Evolutionary conservation across 2,113 vertebrate genomes (phyloP), one percentile per base, ranked within the genome.

Genomic region (Silurus meridionalis): DNA sequence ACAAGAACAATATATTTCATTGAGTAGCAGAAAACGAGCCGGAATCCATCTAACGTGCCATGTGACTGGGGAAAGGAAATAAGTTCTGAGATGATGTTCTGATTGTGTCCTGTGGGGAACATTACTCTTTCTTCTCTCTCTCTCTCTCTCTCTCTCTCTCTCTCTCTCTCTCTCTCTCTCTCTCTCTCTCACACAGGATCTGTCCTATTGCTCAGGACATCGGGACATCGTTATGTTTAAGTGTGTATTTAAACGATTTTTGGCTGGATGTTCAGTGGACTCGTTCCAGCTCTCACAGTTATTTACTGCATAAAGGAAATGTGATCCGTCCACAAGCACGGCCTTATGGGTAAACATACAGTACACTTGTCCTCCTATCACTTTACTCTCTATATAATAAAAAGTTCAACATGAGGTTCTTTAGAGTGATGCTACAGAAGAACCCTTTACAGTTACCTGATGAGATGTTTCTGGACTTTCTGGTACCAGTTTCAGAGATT

Each of bases 11-110:
- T 91, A 69, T 25, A 21, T 23, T 46, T 71, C 55, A 25, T 87
- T 90, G 88, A 83, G 88, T 90, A 88, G 88, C 90, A 89, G 90
- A 92, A 87, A 88, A 92, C 92, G 85, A 91, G 79, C 91, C 84
- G 89, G 91, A 90, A 86, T 84, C 89, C 67, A 89, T 91, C 89
- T 87, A 91, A 91, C 89, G 91, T 90, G 87, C 71, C 90, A 88
- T 90, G 90, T 88, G 37, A 88, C 48, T 52, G 86, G 88, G 83
- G 89, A 89, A 86, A 79, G 91, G 87, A 88, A 71, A 84, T 79
- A 23, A 37, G n/a, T 60, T 48, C 91, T 94, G 93, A 93, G 93
- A 93, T 91, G 92, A 92, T 48, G 23, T 66, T 82, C 58, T 86
- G 82, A 71, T 71, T 82, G 79, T 48, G 79, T 63, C 25, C 79